Base-by-base conservation (phyloP, 2,113 vertebrate genomes). In the Corapipo altera region DNA sequence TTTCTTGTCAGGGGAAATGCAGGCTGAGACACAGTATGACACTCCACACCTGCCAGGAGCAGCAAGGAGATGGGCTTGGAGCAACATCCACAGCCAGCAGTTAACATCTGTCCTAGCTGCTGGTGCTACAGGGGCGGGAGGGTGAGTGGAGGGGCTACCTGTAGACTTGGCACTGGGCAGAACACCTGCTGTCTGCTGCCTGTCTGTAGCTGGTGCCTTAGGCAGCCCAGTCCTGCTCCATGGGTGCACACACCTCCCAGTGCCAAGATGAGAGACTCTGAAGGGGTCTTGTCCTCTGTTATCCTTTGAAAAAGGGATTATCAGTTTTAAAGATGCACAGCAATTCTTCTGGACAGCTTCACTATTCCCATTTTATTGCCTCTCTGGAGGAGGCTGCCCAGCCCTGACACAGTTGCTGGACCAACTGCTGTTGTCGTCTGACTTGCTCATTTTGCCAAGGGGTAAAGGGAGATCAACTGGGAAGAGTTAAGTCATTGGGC, bases 241-340 rank as follows among this genome's bases (percentile, higher is more conserved):
- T 24, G 55, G 23, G 15, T 28, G 13, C n/a, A 32, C 28, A 92
- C 39, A 43, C 12, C 16, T 89, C 69, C 20, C 39, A 39, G 67
- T 19, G 55, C 28, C 0, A 0, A 28, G 12, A 66, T 44, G 39
- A 80, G 75, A 85, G 35, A 26, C 15, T 1, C 1, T 0, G 0
- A 86, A 48, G 43, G 22, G 22, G 7, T 48, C 69, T 77, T 74
- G 69, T 74, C 13, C 51, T 77, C 44, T 72, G 2, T 78, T 74
- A 37, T 62, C 39, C 39, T 80, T 88, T 81, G 76, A 86, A 94
- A 51, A 5, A 7, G 23, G n/a, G 43, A 61, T 90, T 75, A 27
- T 65, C 23, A 26, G 33, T 61, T 30, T 39, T 74, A 28, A 61
- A 70, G 43, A 33, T 9, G 12, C 21, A 35, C 7, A 67, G 28